phyloP scores from a whole-genome alignment of 2,888 invertebrate species.

The Patella pellucida region DNA sequence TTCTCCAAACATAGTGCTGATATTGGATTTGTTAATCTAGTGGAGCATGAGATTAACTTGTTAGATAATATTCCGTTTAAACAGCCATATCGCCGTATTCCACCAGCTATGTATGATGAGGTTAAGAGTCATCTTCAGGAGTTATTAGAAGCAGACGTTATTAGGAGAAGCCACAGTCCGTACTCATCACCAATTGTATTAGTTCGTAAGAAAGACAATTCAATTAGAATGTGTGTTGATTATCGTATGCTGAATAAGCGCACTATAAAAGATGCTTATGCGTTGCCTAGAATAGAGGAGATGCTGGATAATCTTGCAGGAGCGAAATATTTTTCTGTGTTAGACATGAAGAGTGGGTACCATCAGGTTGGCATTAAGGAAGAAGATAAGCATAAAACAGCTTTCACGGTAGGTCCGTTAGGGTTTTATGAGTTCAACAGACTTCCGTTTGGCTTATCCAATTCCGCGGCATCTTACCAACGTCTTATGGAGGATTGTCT shows the following conservation, averaged over 20 bases:
- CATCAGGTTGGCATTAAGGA: no score
- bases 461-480: neutral
- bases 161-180: conserved; percentile 14
- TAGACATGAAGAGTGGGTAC: no score
- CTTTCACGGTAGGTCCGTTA: conserved; percentile 31
- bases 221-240: conserved; percentile 24
- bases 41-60: conserved; percentile 26
- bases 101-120: conserved; percentile 24
- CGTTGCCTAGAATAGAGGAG: conserved; percentile 4
- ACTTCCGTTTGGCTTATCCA: conserved; percentile 31
- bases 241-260: conserved; percentile 19
- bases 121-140: conserved; percentile 25
- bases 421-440: conserved; percentile 5
- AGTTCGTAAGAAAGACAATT: conserved; percentile 19
- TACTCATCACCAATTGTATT: conserved; percentile 24
- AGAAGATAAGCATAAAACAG: conserved; percentile 28
- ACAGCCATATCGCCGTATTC: conserved; percentile 23
- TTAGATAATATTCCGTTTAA: conserved; percentile 21
- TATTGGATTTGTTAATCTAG: conserved; percentile 8
- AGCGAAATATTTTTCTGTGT: no score
- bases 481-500: conserved; percentile 12
- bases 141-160: conserved; percentile 21
- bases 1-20: conserved; percentile 20
- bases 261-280: neutral
- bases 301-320: no score